Evolutionary conservation across 1,140 invertebrate genomes (phyloP).

Genomic region (Eumaeus atala): DNA sequence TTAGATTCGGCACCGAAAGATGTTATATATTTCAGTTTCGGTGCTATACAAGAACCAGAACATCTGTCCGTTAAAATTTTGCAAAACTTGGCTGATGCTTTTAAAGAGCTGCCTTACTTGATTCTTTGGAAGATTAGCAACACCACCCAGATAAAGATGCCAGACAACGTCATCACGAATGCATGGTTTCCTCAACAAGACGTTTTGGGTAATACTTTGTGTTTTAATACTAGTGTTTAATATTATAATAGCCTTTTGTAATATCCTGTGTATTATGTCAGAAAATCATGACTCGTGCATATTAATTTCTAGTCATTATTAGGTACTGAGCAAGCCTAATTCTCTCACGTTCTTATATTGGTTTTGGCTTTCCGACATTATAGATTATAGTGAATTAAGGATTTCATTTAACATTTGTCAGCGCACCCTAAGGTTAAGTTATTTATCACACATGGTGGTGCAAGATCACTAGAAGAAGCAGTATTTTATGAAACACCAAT

Average conservation of each 20-base stretch:
- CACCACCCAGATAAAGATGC: slow-evolving; percentile 55
- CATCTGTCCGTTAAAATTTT: slow-evolving; percentile 51
- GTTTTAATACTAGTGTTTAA: slow-evolving; percentile 4
- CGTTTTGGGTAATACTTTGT: slow-evolving; percentile 67
- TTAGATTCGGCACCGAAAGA: slow-evolving; percentile 68
- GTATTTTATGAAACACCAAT: slow-evolving; percentile 82
- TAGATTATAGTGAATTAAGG: too few relatives aligned
- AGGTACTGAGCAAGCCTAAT: too few relatives aligned
- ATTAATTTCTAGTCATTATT: too few relatives aligned
- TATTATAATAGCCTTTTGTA: background rate
- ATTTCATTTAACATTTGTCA: too few relatives aligned
- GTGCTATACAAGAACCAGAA: slow-evolving; percentile 65
- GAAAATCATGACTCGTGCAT: too few relatives aligned
- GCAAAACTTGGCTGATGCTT: slow-evolving; percentile 59
- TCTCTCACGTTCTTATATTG: too few relatives aligned
- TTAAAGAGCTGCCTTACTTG: slow-evolving; percentile 70
- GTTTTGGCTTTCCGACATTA: too few relatives aligned
- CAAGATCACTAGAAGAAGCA: slow-evolving; percentile 81
- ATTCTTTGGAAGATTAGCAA: slow-evolving; percentile 78
- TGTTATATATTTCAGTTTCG: slow-evolving; percentile 73
- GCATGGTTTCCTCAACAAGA: slow-evolving; percentile 79
- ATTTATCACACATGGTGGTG: slow-evolving; percentile 84
- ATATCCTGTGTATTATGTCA: too few relatives aligned
- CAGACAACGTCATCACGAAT: slow-evolving; percentile 68
- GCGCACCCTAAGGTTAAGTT: slow-evolving; percentile 80